Percentiles rank a stretch among this genome's conserved stretches.
Conservation (phyloP, 30 jellyfish, hydroid and myxozoan genomes). For the Hydra vulgaris region DNA sequence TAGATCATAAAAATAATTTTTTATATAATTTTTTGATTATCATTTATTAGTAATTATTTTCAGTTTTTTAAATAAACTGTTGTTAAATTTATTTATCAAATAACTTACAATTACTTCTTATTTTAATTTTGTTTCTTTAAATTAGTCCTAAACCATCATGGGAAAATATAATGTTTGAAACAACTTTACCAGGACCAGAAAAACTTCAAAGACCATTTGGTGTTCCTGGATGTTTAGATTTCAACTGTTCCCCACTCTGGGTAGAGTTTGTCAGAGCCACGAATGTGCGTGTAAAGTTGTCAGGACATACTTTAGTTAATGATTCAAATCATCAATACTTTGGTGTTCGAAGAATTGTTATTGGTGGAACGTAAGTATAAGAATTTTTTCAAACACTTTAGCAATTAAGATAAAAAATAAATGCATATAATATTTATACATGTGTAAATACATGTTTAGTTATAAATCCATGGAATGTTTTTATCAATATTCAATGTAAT, state of each 20-base stretch:
- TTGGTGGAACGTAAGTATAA: slow-evolving; percentile 80
- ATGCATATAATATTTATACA: too few species aligned
- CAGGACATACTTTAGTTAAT: slow-evolving; percentile 67
- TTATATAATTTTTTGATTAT: too few species aligned
- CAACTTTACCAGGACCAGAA: slow-evolving; percentile 86
- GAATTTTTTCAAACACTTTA: not conserved
- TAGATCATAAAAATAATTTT: too few species aligned
- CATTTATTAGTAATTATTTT: too few species aligned
- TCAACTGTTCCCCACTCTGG: slow-evolving; percentile 78
- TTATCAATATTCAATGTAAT: too few species aligned
- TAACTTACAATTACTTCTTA: too few species aligned
- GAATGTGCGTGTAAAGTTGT: slow-evolving; percentile 53
- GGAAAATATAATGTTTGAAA: slow-evolving; percentile 64
- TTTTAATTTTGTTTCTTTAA: not conserved
- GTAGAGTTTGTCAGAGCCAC: slow-evolving; percentile 84
- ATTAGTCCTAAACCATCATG: slow-evolving; percentile 61
- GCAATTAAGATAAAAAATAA: not conserved
- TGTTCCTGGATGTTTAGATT: slow-evolving; percentile 63
- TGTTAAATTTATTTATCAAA: not conserved
- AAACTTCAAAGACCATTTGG: slow-evolving; percentile 83
- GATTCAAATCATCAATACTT: slow-evolving; percentile 60
- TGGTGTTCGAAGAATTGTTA: slow-evolving; percentile 68
- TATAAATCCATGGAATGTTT: too few species aligned
- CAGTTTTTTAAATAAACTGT: too few species aligned
- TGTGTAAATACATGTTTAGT: too few species aligned